Conservation (phyloP, 2,888 invertebrate genomes). For the Parnassius orleans region DNA sequence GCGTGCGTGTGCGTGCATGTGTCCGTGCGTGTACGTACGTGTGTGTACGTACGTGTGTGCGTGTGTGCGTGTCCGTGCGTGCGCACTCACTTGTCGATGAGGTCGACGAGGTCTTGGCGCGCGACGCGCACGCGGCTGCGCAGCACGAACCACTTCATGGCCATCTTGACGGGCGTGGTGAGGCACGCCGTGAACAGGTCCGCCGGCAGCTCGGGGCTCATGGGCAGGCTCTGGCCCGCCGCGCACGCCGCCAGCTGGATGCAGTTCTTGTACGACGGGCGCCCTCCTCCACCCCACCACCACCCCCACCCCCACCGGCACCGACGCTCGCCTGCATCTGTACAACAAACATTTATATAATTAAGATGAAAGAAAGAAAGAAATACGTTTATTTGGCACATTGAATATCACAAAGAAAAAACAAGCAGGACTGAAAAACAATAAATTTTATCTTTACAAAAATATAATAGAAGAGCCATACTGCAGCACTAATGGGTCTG, state of each 20-base stretch:
- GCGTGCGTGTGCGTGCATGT: too few relatives aligned
- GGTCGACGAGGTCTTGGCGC: conserved; percentile 89
- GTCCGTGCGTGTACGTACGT: too few relatives aligned
- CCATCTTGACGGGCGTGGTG: conserved; percentile 98
- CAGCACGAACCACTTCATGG: conserved; percentile 96
- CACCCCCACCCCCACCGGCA: conserved; percentile 28
- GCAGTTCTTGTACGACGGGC: conserved; percentile 90
- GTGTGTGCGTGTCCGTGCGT: background rate
- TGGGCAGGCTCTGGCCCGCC: conserved; percentile 95
- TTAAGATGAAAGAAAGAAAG: too few relatives aligned
- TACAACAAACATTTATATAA: too few relatives aligned
- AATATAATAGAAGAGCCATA: too few relatives aligned
- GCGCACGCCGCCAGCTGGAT: conserved; percentile 98
- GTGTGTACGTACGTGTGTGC: background rate
- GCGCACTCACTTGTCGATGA: conserved; percentile 91
- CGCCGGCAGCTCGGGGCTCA: conserved; percentile 98
- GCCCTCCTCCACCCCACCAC: conserved; percentile 47
- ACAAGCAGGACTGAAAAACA: too few relatives aligned
- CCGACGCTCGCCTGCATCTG: conserved; percentile 36
- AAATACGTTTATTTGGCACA: too few relatives aligned
- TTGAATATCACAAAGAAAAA: too few relatives aligned
- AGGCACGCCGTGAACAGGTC: conserved; percentile 98
- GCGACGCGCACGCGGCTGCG: conserved; percentile 89
- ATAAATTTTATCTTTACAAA: too few relatives aligned
- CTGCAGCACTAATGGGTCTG: too few relatives aligned